Evolutionary conservation across 2,797 vertebrate genomes (phyloP), one percentile per base, ranked within the genome.

Genomic region (Lates japonicus): DNA sequence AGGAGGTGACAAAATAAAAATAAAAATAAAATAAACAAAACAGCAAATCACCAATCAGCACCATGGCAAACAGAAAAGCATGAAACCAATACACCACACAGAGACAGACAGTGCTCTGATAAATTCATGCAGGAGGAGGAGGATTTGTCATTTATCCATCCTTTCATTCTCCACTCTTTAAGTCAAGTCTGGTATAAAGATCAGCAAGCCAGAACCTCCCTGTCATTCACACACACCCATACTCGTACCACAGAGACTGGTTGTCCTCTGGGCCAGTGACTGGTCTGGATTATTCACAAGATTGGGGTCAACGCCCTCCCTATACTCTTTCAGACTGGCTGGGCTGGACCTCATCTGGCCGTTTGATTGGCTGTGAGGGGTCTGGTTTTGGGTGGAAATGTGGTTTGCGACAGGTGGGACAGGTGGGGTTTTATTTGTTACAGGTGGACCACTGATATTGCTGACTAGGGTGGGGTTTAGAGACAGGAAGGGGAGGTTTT

Each of bases 181-280:
- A 29, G 46, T 67, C 31, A 42, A 55, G 81, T 78, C 70, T 69
- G 37, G 39, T 62, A 4, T 57, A 19, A 29, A 44, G 59, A 65
- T 76, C 37, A 73, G 35, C 52, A 12, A 62, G 51, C 66, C 59
- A 66, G 82, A 71, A 37, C 58, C 81, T 74, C 81, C 81, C 66
- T 37, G 65, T 74, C 67, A n/a, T 20, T 98, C 93, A 99, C 73
- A 99, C 96, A 92, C 98, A 99, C 85, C 98, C 98, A 80, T 99
- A 99, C 92, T 99, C 98, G 31, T 97, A 99, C 98, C 98, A 99
- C 92, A 99, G 89, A 60, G 97, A 97, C 77, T 98, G 96, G 76
- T 91, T 97, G 86, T 99, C 98, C 91, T 99, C 98, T 79, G 96
- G 94, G 91, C 93, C 88, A 96, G 90, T 9, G 94, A 70, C 76